Base-by-base conservation (phyloP, 2,888 invertebrate genomes). In the Linyphia triangularis region DNA sequence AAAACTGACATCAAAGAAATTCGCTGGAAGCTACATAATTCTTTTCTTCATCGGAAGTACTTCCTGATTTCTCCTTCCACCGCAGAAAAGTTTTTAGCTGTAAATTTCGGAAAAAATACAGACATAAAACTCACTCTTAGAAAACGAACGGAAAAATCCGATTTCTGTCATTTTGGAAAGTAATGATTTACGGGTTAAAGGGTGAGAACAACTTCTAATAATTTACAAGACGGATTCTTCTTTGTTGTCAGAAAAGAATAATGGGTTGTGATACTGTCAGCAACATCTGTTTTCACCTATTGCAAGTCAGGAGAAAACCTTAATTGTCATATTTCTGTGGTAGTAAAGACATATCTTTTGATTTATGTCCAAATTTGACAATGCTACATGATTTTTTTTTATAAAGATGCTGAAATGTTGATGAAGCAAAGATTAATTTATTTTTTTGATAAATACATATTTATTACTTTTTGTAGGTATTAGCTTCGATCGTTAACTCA, bases 241-340 rank as follows among this genome's bases (percentile, higher is more conserved):
- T 40, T 61, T 6, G 28, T 37, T 16, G 28, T 26, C 37, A 16
- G n/a, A 40, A n/a, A 26, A 61, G 72, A 82, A 70, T 82, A 82
- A 82, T 82, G 30, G 72, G n/a, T n/a, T 7, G 28, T 16, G 28
- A 26, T 63, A 22, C 40, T 63, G 82, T 72, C 82, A 72, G 26
- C 37, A 28, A 28, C 82, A 82, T 26, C 82, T 82, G 82, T 22
- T 61, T 30, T 43, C 72, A 22, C 72, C 72, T 43, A 59, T 82
- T 85, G 69, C 59, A 85, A 77, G 77, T 85, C 84, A 67, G 67
- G 19, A 33, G 67, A 69, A 57, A 26, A 69, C 26, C 51, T 67
- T 85, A 85, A 75, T 77, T 75, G 75, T 67, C 84, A 65, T 26
- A 16, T 16, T 30, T 30, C 22, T 10, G 69, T 28, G 57, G 28